Percentiles rank a stretch among this genome's conserved stretches.
Evolutionary conservation across 2,888 invertebrate species (phyloP).

Genomic region (Nephrotoma appendiculata): DNA sequence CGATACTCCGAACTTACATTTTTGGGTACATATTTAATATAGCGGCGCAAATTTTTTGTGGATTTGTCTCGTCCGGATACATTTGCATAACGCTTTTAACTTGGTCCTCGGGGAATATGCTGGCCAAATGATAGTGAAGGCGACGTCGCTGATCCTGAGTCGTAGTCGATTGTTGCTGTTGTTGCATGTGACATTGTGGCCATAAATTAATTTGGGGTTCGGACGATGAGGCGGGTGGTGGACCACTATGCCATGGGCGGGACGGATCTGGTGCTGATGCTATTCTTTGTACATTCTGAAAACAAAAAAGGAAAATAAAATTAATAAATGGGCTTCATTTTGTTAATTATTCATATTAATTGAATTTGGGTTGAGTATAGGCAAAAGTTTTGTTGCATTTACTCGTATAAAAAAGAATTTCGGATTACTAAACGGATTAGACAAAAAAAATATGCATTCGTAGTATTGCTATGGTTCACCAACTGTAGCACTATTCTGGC

Average conservation of each 20-base stretch:
- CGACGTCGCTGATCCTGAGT: conserved; percentile 51
- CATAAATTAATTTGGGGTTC: conserved; percentile 48
- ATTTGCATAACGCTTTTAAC: conserved; percentile 79
- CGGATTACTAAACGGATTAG: too few species aligned
- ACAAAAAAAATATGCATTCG: too few species aligned
- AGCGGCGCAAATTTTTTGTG: conserved; percentile 77
- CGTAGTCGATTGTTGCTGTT: conserved; percentile 11
- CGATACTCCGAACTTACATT: conserved; percentile 22
- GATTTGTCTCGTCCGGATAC: conserved; percentile 78
- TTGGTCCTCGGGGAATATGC: conserved; percentile 80
- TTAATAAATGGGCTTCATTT: too few species aligned
- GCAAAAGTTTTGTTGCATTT: too few species aligned
- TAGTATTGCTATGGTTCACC: too few species aligned
- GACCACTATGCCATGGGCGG: conserved; percentile 35
- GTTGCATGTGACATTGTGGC: conserved; percentile 28
- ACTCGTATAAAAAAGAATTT: too few species aligned
- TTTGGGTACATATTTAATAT: conserved; percentile 62
- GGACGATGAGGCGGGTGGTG: conserved; percentile 35
- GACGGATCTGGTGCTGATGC: conserved; percentile 58
- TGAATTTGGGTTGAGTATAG: too few species aligned
- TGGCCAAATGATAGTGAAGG: conserved; percentile 77
- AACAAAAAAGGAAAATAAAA: not conserved
- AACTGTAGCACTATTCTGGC: too few species aligned
- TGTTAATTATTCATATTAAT: too few species aligned
- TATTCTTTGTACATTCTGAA: conserved; percentile 50